Conservation (phyloP, 2,888 invertebrate species). For the Polyploca ridens region DNA sequence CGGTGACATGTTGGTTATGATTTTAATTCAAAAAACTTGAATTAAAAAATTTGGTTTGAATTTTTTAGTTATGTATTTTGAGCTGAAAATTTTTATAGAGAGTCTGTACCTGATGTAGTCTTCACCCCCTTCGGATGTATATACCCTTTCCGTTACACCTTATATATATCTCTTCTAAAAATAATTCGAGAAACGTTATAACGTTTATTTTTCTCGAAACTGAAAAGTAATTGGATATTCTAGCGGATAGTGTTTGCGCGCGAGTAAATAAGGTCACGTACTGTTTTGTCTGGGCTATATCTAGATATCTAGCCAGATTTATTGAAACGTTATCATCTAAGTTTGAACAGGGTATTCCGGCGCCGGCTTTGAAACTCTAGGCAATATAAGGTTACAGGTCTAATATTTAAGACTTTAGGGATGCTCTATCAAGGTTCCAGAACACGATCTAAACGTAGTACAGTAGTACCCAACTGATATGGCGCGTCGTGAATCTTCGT, state of each 20-base stretch:
- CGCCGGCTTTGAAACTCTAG: not conserved
- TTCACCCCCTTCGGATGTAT: too few relatives aligned
- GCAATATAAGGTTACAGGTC: not conserved
- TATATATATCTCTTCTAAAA: not conserved
- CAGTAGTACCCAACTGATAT: too few relatives aligned
- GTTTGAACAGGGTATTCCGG: not conserved
- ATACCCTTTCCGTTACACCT: too few relatives aligned
- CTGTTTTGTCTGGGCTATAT: not conserved
- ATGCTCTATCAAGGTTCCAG: not conserved
- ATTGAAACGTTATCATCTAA: not conserved
- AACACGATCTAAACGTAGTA: too few relatives aligned
- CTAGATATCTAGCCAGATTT: not conserved
- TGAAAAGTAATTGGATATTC: not conserved
- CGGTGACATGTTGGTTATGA: too few relatives aligned
- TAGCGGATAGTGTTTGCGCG: not conserved
- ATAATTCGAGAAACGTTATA: not conserved
- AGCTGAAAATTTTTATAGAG: too few relatives aligned
- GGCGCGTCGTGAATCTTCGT: too few relatives aligned
- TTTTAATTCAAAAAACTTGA: too few relatives aligned
- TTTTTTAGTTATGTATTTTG: too few relatives aligned
- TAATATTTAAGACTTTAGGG: not conserved
- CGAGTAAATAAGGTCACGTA: not conserved
- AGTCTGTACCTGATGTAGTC: too few relatives aligned
- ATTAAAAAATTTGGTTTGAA: too few relatives aligned
- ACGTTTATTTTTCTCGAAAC: not conserved